Evolutionary conservation across 2,888 invertebrate genomes (phyloP), one percentile per base, ranked within the genome.

Genomic region (Hirudinaria manillensis): DNA sequence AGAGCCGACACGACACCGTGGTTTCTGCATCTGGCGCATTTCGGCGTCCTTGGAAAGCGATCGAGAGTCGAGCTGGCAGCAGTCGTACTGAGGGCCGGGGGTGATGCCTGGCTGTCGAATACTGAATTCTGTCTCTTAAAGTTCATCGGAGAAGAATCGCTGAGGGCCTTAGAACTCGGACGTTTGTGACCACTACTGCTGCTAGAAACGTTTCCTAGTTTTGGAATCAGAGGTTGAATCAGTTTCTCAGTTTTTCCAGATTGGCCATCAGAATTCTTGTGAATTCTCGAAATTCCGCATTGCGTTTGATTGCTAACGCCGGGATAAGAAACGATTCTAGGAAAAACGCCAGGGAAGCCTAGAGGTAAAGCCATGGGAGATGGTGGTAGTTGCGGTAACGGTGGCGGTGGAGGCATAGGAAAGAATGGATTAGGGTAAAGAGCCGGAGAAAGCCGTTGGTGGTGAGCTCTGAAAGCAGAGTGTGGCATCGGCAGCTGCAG

Each of bases 1-100:
- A 94, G 88, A 7, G 93, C 93, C 36, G 96, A 94, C 77, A 97
- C 96, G 79, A 95, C 94, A 81, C 97, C 97, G 88, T 98, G 97
- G 88, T 98, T 97, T 77, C 97, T 89, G 85, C 97, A 98, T 74
- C 97, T 89, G 77, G 97, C 97, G 87, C 94, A 97, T 87, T 97
- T 97, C 61, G 97, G 97, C 27, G 94, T 94, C 88, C 96, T 88
- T 87, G 95, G 95, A 86, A 94, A 96, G 82, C 95, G 89, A 85
- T 96, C 95, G 77, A 87, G 24, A n/a, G 51, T 70, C n/a, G 51
- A 45, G 16, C 32, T 51, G 1, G 38, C 51, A 24, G 71, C 29
- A 24, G 71, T 32, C 7, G 51, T 51, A 4, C 4, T 36, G 6
- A 10, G 24, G 21, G 24, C 13, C n/a, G 71, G n/a, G 24, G 71